Conservation (phyloP, 2,888 invertebrate genomes). For the Rhodophaea formosa region DNA sequence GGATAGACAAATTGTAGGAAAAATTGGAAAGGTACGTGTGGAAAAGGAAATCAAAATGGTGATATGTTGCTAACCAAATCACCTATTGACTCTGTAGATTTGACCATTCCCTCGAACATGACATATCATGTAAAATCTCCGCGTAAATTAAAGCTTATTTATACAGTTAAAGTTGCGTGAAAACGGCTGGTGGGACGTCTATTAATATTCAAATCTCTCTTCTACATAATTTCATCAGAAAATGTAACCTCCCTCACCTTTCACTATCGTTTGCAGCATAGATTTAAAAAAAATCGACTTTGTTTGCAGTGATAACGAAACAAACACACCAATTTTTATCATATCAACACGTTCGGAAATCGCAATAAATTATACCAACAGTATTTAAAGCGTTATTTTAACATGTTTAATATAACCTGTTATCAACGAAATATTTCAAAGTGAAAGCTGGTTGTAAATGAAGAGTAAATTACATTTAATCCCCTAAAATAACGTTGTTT, state of each 20-base stretch:
- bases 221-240: background rate
- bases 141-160: no score
- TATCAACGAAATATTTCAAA: slow-evolving; percentile 5
- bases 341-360: background rate
- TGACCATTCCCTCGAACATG: no score
- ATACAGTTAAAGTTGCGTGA: no score
- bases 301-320: background rate
- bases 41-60: no score
- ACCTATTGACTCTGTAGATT: no score
- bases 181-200: no score
- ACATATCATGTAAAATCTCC: no score
- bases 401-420: slow-evolving; percentile 1
- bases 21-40: no score
- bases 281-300: no score
- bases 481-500: no score
- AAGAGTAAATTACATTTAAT: slow-evolving; percentile 5
- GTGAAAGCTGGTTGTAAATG: slow-evolving; percentile 5
- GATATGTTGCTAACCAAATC: no score
- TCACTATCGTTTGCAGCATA: slow-evolving; percentile 3
- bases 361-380: background rate
- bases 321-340: background rate
- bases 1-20: no score
- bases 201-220: background rate
- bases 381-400: background rate
- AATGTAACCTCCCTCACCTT: background rate